Conservation (phyloP, 2,113 vertebrate species). For the Megaptera novaeangliae region DNA sequence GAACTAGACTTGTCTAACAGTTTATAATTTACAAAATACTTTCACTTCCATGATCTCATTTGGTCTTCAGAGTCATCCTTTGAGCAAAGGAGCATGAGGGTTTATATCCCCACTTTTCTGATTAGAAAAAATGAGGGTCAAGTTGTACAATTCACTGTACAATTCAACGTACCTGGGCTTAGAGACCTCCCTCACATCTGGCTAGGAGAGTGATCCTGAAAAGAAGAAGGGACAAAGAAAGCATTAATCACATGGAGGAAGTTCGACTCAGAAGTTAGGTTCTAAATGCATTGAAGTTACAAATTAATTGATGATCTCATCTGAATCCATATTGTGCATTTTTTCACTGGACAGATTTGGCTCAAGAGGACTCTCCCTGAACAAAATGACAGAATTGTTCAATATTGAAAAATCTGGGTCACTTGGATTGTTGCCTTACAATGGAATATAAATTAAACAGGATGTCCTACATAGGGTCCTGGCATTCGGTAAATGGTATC, state of each 20-base stretch:
- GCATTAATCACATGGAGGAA: not conserved
- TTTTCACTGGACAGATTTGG: not conserved
- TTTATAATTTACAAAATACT: not conserved
- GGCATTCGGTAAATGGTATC: not conserved
- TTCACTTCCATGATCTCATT: not conserved
- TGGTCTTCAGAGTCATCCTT: not conserved
- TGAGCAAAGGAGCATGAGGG: accelerated
- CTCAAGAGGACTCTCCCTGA: not conserved
- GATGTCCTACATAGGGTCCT: not conserved
- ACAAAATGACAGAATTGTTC: constrained; percentile 13
- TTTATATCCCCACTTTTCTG: not conserved
- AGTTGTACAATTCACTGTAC: accelerated
- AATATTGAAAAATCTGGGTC: constrained; percentile 38
- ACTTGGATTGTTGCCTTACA: not conserved
- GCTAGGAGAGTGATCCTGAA: not conserved
- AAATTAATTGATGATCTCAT: not conserved
- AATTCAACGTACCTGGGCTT: accelerated
- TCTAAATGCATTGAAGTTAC: not conserved
- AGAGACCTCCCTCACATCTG: not conserved
- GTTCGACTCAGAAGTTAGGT: not conserved
- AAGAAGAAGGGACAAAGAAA: not conserved
- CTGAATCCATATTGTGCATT: not conserved
- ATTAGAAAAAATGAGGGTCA: not conserved
- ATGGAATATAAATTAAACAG: not conserved
- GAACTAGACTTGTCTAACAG: no score